Evolutionary conservation across 2,113 vertebrate genomes (phyloP), one percentile per base, ranked within the genome.

Genomic region (Leptodactylus fuscus): DNA sequence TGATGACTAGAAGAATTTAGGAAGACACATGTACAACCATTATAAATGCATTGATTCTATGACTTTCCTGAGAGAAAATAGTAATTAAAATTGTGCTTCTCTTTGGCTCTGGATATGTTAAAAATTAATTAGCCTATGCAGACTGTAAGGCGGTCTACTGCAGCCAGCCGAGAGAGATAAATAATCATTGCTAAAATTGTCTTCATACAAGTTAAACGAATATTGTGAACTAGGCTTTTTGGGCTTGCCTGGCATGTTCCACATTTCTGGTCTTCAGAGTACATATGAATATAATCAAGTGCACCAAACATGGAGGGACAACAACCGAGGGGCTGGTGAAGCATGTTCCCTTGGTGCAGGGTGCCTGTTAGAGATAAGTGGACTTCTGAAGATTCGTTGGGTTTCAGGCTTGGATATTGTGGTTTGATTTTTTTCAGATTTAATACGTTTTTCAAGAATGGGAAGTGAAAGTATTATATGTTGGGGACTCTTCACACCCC

Each of bases 41-140:
- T 89, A 88, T 89, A 89, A 91, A 90, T 88, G 85, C 89, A 88
- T 90, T 88, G 89, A 89, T 91, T 87, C 81, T 88, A 51, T 71
- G 80, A 16, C 87, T 91, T 93, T 87, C 89, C 86, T 90, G 76
- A 88, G 87, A 92, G 90, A 83, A 91, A 91, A 87, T 88, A 79
- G 75, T 91, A 90, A 92, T 91, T 91, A 90, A 89, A 91, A 90
- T 90, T 87, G 87, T 87, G 87, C 75, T 71, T 87, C 62, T 88
- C 87, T 88, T 91, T 91, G 89, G 90, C 87, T 91, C 88, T 89
- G 88, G 87, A 90, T 78, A 76, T 88, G 88, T 91, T 91, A 91
- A 90, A 92, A 91, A 89, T 90, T 92, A 91, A 87, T 88, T 90
- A 88, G 82, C 74, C 85, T 88, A 90, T 87, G 81, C 84, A 44